These are phyloP conservation scores for Volucella bombylans DNA, from an alignment of 2,888 invertebrate species.

Conservation along the genomic window DNA sequence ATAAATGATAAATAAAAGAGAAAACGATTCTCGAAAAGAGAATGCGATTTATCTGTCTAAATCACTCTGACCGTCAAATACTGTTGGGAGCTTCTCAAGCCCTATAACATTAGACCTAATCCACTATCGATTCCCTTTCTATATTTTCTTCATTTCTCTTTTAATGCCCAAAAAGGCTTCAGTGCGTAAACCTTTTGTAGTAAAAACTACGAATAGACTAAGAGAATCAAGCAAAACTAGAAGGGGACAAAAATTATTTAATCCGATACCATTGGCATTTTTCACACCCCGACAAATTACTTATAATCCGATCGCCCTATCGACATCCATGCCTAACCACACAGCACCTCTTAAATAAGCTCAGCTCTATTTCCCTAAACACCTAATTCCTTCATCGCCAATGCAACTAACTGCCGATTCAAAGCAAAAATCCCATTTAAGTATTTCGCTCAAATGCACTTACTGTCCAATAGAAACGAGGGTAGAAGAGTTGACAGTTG, in stretches of 20 bases:
- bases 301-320: slow-evolving; percentile 42
- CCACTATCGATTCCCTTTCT: too few relatives aligned
- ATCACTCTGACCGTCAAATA: too few relatives aligned
- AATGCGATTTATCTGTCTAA: too few relatives aligned
- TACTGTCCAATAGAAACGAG: slow-evolving; percentile 12
- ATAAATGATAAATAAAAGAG: too few relatives aligned
- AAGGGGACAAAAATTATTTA: neutral
- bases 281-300: neutral
- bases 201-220: neutral
- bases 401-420: slow-evolving; percentile 29
- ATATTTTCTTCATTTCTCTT: too few relatives aligned
- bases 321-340: slow-evolving; percentile 55
- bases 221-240: neutral
- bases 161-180: too few relatives aligned
- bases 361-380: slow-evolving; percentile 48
- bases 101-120: too few relatives aligned
- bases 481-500: neutral
- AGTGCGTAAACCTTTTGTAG: too few relatives aligned
- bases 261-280: slow-evolving; percentile 31
- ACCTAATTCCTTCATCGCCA: slow-evolving; percentile 21
- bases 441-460: slow-evolving; percentile 35
- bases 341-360: slow-evolving; percentile 43
- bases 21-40: too few relatives aligned
- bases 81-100: too few relatives aligned
- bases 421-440: slow-evolving; percentile 48